Evolutionary conservation across 2,797 vertebrate genomes (phyloP).

Genomic region (Hydrolagus colliei): DNA sequence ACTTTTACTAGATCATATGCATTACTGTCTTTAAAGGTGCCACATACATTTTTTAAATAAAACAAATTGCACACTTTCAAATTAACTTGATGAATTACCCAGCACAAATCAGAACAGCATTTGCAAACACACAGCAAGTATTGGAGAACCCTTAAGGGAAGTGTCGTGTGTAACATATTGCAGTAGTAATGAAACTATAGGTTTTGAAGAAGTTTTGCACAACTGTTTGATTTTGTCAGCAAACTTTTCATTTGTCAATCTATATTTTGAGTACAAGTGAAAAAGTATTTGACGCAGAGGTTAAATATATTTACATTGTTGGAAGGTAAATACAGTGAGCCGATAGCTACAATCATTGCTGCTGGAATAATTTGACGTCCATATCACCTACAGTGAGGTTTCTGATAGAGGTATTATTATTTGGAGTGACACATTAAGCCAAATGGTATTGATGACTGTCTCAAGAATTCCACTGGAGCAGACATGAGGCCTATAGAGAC

Average conservation of each 20-base stretch:
- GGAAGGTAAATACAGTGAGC: background rate
- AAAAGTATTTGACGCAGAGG: background rate
- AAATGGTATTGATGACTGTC: background rate
- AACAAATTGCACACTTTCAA: background rate
- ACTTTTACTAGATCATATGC: background rate
- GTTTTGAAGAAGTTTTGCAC: background rate
- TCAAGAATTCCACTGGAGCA: background rate
- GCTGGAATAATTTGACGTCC: background rate
- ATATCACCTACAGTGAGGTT: background rate
- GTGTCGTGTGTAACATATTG: background rate
- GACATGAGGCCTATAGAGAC: too few species aligned
- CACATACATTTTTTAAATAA: background rate
- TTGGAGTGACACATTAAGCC: background rate
- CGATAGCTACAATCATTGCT: background rate
- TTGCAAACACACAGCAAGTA: background rate
- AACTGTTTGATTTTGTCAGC: too few species aligned
- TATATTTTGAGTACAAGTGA: background rate
- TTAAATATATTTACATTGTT: background rate
- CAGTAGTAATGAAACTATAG: background rate
- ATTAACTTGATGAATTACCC: background rate
- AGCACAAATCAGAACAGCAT: background rate
- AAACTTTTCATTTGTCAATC: background rate
- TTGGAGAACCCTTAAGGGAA: background rate
- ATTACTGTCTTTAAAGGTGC: background rate
- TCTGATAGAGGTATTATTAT: background rate